These are phyloP conservation scores for Ochropleura plecta DNA, from an alignment of 2,888 invertebrate species.

Conservation along the genomic window DNA sequence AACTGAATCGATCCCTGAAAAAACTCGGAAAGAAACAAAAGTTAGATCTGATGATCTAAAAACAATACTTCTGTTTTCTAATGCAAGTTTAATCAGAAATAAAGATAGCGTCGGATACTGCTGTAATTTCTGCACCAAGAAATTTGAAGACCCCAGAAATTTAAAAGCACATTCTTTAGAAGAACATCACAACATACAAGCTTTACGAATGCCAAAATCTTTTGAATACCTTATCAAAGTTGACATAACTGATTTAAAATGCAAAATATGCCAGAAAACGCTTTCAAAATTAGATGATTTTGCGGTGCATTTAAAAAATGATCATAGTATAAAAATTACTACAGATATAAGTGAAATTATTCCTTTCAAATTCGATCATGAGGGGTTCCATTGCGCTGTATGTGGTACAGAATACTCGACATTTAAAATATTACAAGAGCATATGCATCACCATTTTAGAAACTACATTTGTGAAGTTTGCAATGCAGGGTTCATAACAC, in stretches of 20 bases:
- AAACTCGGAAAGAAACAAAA: conserved; percentile 41
- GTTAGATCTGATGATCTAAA: conserved; percentile 55
- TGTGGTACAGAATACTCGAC: conserved; percentile 65
- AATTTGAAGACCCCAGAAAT: conserved; percentile 64
- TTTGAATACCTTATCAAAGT: conserved; percentile 68
- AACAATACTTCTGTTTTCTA: conserved; percentile 67
- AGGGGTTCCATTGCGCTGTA: conserved; percentile 55
- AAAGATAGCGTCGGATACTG: conserved; percentile 65
- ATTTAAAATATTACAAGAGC: conserved; percentile 70
- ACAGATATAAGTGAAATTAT: conserved; percentile 65
- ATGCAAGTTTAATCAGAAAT: conserved; percentile 67
- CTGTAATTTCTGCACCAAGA: conserved; percentile 70
- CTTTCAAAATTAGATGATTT: conserved; percentile 47
- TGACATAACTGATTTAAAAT: conserved; percentile 71
- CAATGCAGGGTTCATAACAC: conserved; percentile 68
- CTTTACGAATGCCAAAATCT: conserved; percentile 63
- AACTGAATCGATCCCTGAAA: conserved; percentile 13
- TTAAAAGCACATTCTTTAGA: conserved; percentile 70
- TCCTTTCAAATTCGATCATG: conserved; percentile 70
- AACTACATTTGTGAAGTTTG: conserved; percentile 71
- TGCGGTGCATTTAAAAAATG: conserved; percentile 48
- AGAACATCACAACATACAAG: conserved; percentile 64
- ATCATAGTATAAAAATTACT: conserved; percentile 49
- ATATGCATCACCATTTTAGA: conserved; percentile 72
- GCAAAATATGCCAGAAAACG: conserved; percentile 65